A percentile compares a stretch with the other conserved stretches of the same genome.
These are phyloP conservation scores for Pristionchus mayeri DNA, from an alignment of 2,888 invertebrate species.

Conservation along the genomic window DNA sequence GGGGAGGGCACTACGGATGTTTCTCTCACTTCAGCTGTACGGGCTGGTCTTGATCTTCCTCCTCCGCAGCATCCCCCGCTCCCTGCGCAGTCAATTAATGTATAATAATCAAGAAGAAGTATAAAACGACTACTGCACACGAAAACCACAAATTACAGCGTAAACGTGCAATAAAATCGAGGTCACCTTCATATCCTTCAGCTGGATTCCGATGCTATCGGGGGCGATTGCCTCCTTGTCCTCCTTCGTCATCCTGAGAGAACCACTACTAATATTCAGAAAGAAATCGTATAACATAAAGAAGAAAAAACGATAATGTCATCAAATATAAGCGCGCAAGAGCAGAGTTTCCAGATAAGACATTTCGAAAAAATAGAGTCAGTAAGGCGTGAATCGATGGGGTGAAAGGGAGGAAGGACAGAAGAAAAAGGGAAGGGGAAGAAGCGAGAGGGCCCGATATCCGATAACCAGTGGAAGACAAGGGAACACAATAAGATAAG, in stretches of 20 bases:
- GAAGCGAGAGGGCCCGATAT: constrained; percentile 22
- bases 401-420: not conserved
- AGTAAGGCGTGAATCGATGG: constrained; percentile 12
- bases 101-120: too few species aligned
- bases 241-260: not conserved
- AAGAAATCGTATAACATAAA: too few species aligned
- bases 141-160: too few species aligned
- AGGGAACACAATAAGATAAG: constrained; percentile 29
- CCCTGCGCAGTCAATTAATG: not conserved
- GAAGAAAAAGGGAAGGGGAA: not conserved
- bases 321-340: not conserved
- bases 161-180: too few species aligned
- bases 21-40: not conserved
- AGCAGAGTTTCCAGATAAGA: not conserved
- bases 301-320: not conserved
- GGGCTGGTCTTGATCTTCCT: not conserved
- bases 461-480: constrained; percentile 46
- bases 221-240: constrained; percentile 37
- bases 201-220: constrained; percentile 49
- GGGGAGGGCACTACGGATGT: not conserved
- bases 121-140: too few species aligned
- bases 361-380: not conserved
- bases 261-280: not conserved
- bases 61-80: constrained; percentile 12
- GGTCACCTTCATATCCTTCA: constrained; percentile 54